A percentile compares a stretch with the other conserved stretches of the same genome.
Conservation (phyloP, 1,140 invertebrate genomes). For the Tetramorium parvispinum region DNA sequence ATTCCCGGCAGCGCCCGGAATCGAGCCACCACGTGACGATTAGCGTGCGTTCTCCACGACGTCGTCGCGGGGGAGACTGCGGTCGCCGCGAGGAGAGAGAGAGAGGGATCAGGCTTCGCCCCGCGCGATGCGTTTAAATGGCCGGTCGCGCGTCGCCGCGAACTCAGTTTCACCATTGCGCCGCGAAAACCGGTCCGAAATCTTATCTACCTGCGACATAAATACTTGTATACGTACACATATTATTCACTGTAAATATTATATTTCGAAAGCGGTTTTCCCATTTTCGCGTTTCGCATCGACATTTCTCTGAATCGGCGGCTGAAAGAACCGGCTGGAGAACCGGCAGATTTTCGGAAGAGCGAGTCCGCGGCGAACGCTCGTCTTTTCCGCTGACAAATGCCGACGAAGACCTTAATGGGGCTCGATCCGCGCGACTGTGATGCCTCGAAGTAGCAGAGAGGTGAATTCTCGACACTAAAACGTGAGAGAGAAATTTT, state of each 20-base stretch:
- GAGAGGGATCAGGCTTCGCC: slow-evolving; percentile 16
- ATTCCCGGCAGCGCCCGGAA: slow-evolving; percentile 14
- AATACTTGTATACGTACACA: background rate
- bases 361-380: too few species aligned
- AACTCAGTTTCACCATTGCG: slow-evolving; percentile 72
- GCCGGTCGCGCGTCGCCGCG: slow-evolving; percentile 49
- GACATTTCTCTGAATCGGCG: background rate
- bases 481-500: background rate
- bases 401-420: background rate
- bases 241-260: background rate
- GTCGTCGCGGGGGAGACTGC: slow-evolving; percentile 49
- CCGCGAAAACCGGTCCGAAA: slow-evolving; percentile 61
- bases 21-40: slow-evolving; percentile 42
- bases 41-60: background rate
- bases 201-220: background rate
- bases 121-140: slow-evolving; percentile 75
- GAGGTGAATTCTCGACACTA: slow-evolving; percentile 2
- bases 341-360: background rate
- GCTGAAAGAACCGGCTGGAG: background rate
- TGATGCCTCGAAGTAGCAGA: slow-evolving; percentile 30
- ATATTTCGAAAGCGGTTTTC: background rate
- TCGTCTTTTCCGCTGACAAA: background rate
- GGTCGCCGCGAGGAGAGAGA: slow-evolving; percentile 28
- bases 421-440: background rate
- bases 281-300: background rate